Base-by-base conservation (phyloP, 2,113 vertebrate species). In the Pterocles orientalis region DNA sequence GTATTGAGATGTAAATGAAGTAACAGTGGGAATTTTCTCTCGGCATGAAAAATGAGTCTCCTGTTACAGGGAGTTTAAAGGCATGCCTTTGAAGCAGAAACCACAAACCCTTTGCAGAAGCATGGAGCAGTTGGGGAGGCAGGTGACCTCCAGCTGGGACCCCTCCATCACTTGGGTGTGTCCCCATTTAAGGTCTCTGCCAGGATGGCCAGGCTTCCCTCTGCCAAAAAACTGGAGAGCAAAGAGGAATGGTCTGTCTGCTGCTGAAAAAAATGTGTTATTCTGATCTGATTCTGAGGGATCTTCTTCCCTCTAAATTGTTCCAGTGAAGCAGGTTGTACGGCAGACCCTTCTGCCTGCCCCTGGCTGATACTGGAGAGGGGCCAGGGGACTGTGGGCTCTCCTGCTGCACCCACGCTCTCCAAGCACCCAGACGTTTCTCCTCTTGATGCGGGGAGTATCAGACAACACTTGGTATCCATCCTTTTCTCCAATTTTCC, bases 1-100 rank as follows among this genome's bases (percentile, higher is more conserved):
- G 92, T 80, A 94, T 94, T 94, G 96, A 96, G 94, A 97, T 95
- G 95, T 87, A 96, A 97, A 97, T 96, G 86, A 95, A 86, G 65
- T 81, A 95, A 89, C 88, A 69, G 95, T 89, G 81, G 95, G 94
- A 70, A 92, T 94, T 96, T 95, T 89, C 71, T 92, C 86, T 93
- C 79, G 51, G 79, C 56, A 64, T 88, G 92, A 94, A 83, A 90
- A 93, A 94, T 60, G 92, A 92, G 56, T n/a, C 76, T 94, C 56
- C 56, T 25, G 51, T 60, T 90, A 26, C 39, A 28, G 56, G 62
- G 79, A 88, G 71, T 70, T 91, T 83, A 39, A 94, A 89, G 72
- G 53, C 23, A 8, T 62, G 54, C 76, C 91, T 96, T 86, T 83
- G 90, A 89, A 91, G 70, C 86, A 57, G 82, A 50, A 69, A 65